Base-by-base conservation (phyloP, 2,888 invertebrate species). In the Chrysina gloriosa region DNA sequence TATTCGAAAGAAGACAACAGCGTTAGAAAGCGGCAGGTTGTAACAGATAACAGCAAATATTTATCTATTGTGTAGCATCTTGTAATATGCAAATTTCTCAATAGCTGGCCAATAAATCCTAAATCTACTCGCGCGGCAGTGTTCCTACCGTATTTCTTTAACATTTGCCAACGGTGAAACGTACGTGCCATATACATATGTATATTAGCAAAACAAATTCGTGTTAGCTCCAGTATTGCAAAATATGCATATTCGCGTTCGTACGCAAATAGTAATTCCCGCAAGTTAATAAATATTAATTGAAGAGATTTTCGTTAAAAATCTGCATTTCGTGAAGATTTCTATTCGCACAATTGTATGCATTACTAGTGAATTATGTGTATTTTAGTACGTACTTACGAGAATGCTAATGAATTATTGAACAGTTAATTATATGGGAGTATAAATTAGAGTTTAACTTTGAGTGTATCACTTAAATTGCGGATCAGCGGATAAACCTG, bases 381-480 rank as follows among this genome's bases (percentile, higher is more conserved):
- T 1, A 50, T 50, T 31, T 50, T 50, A 2, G 19, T 45, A 45
- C 6, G 6, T 9, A 14, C 27, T 50, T 50, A 16, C 6, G 45
- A 16, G 16, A 29, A 6, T 42, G 25, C 9, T 61, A 61, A 61
- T 27, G 58, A 45, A 42, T 16, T 42, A 61, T 61, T 42, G 58
- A 61, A 42, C 27, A 6, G 27, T 7, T 27, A 61, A 27, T 42
- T 42, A 61, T 14, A 16, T 9, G 2, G 16, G 19, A 23, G 16
- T 29, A 14, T 9, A 29, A 61, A 61, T 61, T 45, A 61, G 27
- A 4, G 5, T 25, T 27, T 23, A 2, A 23, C 54, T 31, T 5
- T 21, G 2, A 16, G 45, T 42, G n/a, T 39, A 16, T 23, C 14
- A 42, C 29, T 45, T 29, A 27, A 14, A 61, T 16, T 42, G 27